Percentiles rank a stretch among this genome's conserved stretches.
Conservation (phyloP, 2,797 vertebrate genomes). For the Peromyscus eremicus region DNA sequence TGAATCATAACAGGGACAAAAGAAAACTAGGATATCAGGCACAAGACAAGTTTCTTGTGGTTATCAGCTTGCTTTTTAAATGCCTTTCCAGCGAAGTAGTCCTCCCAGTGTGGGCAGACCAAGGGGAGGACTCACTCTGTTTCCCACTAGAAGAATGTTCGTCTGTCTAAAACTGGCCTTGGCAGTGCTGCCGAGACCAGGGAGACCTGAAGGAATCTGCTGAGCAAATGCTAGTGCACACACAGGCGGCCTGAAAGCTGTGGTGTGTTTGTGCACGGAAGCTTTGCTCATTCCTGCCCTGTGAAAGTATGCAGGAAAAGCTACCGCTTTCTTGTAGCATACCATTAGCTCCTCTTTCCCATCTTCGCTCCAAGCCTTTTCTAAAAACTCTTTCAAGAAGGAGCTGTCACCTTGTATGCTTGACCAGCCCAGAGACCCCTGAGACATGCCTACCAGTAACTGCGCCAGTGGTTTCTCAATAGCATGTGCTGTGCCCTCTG, state of each 20-base stretch:
- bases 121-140: neutral
- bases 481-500: neutral
- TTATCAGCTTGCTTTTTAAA: slow-evolving; percentile 51
- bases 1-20: slow-evolving; percentile 24
- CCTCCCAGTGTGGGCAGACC: neutral
- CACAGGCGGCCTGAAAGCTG: neutral
- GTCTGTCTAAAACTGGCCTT: slow-evolving; percentile 54
- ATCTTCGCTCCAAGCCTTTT: slow-evolving; percentile 45
- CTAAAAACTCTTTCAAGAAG: slow-evolving; percentile 20
- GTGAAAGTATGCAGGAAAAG: slow-evolving; percentile 37
- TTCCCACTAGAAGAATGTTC: slow-evolving; percentile 37
- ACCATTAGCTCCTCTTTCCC: slow-evolving; percentile 35
- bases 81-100: slow-evolving; percentile 26
- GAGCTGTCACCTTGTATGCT: neutral
- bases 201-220: slow-evolving; percentile 58
- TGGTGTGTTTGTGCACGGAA: slow-evolving; percentile 26
- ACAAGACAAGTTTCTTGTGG: slow-evolving; percentile 6
- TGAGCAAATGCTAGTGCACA: slow-evolving; percentile 65
- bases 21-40: slow-evolving; percentile 36
- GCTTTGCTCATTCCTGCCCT: slow-evolving; percentile 37
- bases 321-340: slow-evolving; percentile 14
- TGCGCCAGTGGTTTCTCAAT: neutral
- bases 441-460: neutral
- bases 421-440: neutral
- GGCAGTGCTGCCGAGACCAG: slow-evolving; percentile 38